Evolutionary conservation across 2,113 vertebrate species (phyloP).

Genomic region (Bettongia penicillata): DNA sequence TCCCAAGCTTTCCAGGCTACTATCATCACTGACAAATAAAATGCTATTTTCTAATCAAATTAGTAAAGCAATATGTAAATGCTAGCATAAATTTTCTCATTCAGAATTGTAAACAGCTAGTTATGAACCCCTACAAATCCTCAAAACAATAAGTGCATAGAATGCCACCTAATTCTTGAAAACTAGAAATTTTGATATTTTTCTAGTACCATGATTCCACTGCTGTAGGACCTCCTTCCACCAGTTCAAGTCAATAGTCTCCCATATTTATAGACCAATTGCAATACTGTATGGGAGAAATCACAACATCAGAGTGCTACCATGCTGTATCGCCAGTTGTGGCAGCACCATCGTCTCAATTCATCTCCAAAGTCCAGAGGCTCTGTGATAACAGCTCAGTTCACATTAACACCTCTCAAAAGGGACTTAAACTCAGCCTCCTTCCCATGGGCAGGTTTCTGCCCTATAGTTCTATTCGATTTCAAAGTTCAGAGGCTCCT

Average conservation of each 20-base stretch:
- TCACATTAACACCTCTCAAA: too few species aligned
- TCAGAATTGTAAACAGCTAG: background rate
- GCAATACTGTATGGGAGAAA: background rate
- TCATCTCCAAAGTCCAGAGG: too few species aligned
- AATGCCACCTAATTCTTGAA: background rate
- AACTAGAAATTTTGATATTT: background rate
- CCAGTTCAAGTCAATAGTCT: background rate
- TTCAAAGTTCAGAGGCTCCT: too few species aligned
- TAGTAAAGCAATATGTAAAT: background rate
- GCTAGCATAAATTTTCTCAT: background rate
- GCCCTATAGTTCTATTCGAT: too few species aligned
- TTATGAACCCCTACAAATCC: background rate
- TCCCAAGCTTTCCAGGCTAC: background rate
- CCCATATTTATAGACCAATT: background rate
- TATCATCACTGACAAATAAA: background rate
- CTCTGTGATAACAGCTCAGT: too few species aligned
- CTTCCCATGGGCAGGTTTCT: too few species aligned
- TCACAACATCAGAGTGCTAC: background rate
- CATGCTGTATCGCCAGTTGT: too few species aligned
- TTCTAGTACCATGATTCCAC: background rate
- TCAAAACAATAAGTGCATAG: background rate
- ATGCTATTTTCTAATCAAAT: background rate
- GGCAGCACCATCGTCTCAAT: too few species aligned
- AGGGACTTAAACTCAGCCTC: too few species aligned
- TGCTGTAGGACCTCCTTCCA: background rate